phyloP scores from a whole-genome alignment of 2,113 vertebrate genomes.

The Reinhardtius hippoglossoides region DNA sequence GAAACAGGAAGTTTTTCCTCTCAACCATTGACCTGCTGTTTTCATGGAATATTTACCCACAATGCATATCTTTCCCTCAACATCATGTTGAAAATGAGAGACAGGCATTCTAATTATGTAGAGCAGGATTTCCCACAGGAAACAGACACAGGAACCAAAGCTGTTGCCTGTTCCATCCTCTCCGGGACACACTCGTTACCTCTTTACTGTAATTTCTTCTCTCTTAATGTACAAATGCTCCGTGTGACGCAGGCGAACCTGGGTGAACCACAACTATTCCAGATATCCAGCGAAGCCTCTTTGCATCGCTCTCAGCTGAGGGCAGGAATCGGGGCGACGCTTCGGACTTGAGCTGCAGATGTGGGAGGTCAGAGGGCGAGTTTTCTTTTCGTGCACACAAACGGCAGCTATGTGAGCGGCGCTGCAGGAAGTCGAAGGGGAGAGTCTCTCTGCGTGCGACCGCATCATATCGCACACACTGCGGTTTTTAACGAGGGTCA shows the following conservation, averaged over 20 bases:
- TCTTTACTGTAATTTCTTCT: background rate
- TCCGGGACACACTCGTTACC: background rate
- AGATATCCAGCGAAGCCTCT: constrained; percentile 28
- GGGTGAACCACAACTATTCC: constrained; percentile 42
- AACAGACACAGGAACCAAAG: constrained; percentile 2
- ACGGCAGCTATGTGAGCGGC: constrained; percentile 21
- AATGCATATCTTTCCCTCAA: background rate
- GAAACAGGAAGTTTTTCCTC: background rate
- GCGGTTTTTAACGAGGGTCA: constrained; percentile 26
- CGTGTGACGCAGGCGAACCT: background rate
- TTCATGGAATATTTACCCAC: background rate
- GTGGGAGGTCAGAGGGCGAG: constrained; percentile 14
- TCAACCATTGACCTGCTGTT: background rate
- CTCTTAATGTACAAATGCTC: background rate
- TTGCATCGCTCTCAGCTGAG: constrained; percentile 37
- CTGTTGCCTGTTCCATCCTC: background rate
- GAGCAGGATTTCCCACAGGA: constrained; percentile 9
- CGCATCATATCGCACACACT: no score
- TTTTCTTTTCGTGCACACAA: constrained; percentile 43
- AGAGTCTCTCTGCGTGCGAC: no score
- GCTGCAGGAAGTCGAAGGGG: constrained; percentile 21
- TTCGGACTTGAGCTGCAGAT: constrained; percentile 24
- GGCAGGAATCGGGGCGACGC: constrained; percentile 4
- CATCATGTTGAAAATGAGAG: background rate
- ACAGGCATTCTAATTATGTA: background rate